Base-by-base conservation (phyloP, 2,888 invertebrate species). In the Mamestra brassicae region DNA sequence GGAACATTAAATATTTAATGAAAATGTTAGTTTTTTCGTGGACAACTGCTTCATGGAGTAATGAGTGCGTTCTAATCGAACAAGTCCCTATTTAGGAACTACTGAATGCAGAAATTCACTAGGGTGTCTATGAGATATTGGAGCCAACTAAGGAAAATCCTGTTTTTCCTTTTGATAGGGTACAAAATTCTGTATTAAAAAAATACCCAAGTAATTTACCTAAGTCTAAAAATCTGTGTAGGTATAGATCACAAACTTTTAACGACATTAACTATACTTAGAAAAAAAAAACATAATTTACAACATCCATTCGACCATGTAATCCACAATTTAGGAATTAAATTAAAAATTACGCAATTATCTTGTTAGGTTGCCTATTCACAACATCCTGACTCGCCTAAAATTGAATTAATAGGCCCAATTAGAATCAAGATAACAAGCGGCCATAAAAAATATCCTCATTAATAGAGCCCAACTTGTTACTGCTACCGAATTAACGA, bases 401-500 rank as follows among this genome's bases (percentile, higher is more conserved):
- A 87, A 87, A 88, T 89, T 81, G 76, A 89, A 89, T 88, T 85
- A 87, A 89, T 89, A 85, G 86, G 86, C 84, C 88, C 90, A 92
- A 92, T 92, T 91, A 92, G 89, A 90, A 89, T 89, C 89, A 89
- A 90, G 92, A 91, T 92, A 92, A 92, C 91, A 91, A 90, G 89
- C 88, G 89, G 87, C 89, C 84, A 89, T 86, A 92, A 93, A 94
- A 94, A 94, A 93, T 89, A 90, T 90, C 89, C 91, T 91, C 94
- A 93, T 94, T 94, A 95, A 95, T 94, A 93, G 94, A 92, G 89
- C 88, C 91, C 85, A 92, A 92, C 94, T 94, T 93, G 94, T 93
- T 92, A 91, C 90, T 84, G 95, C 95, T 95, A 94, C 96, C 92
- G 95, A 94, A 94, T 95, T 95, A 95, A 95, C 94, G 93, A 93